phyloP scores from a whole-genome alignment of 2,888 invertebrate species.

The Macrostomum cliftonense region DNA sequence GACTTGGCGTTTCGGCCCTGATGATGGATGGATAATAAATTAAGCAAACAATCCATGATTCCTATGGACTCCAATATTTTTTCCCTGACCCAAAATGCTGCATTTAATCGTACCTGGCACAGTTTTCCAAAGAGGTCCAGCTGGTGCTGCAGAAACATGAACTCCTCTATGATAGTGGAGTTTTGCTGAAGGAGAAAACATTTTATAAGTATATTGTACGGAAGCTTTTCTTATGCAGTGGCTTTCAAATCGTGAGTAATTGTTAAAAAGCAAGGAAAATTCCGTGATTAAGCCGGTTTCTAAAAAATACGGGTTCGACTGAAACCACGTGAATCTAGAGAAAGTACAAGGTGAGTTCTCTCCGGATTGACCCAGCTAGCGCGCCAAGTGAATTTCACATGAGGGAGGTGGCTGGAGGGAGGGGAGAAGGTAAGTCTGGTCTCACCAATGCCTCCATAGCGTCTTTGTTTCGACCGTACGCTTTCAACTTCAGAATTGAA shows the following conservation, averaged over 20 bases:
- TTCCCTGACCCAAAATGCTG: no score
- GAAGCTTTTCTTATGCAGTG: no score
- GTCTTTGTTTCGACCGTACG: no score
- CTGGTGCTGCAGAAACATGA: constrained; percentile 31
- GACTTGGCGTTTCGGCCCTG: constrained; percentile 31
- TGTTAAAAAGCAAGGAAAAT: no score
- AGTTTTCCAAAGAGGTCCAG: constrained; percentile 30
- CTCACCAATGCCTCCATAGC: no score
- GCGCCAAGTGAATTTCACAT: constrained; percentile 33
- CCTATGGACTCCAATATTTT: no score
- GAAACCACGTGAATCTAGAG: constrained; percentile 36
- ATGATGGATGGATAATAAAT: no score
- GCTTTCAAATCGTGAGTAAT: no score
- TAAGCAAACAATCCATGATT: no score
- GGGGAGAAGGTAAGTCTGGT: constrained; percentile 13
- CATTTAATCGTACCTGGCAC: constrained; percentile 13
- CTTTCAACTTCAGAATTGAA: no score
- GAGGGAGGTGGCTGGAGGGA: constrained; percentile 28
- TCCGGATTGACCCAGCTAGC: constrained; percentile 30
- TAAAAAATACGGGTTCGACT: constrained; percentile 23
- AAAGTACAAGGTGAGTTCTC: constrained; percentile 32
- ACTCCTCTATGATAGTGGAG: constrained; percentile 17
- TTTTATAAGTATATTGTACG: no score
- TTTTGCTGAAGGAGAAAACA: not conserved
- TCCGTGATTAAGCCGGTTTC: constrained; percentile 29